Conservation (phyloP, 2,888 invertebrate species). For the Apocheima hispidaria region DNA sequence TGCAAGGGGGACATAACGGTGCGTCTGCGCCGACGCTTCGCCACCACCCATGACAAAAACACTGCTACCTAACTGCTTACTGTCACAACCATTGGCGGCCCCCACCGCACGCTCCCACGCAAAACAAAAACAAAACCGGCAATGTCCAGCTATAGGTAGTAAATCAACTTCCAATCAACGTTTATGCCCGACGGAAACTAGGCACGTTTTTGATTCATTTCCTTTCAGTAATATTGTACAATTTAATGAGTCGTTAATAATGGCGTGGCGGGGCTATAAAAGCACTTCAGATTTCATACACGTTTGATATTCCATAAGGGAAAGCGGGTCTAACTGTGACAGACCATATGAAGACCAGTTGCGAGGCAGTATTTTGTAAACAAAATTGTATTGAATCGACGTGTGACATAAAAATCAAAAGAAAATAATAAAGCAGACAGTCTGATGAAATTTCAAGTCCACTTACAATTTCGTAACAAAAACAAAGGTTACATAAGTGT, state of each 20-base stretch:
- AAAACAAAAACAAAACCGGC: conserved; percentile 50
- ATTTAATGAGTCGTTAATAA: conserved; percentile 68
- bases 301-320: conserved; percentile 64
- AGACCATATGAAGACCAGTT: conserved; percentile 53
- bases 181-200: conserved; percentile 56
- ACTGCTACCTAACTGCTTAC: conserved; percentile 55
- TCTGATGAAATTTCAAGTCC: conserved; percentile 28
- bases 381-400: conserved; percentile 50
- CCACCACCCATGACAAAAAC: conserved; percentile 54
- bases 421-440: conserved; percentile 16
- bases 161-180: conserved; percentile 40
- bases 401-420: conserved; percentile 20
- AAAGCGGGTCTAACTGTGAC: conserved; percentile 72
- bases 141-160: conserved; percentile 45
- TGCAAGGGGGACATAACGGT: conserved; percentile 84
- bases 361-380: conserved; percentile 68
- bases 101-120: conserved; percentile 26
- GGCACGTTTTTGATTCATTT: conserved; percentile 74
- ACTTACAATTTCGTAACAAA: conserved; percentile 48
- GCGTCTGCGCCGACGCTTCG: conserved; percentile 59
- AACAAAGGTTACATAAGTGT: conserved; percentile 49
- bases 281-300: conserved; percentile 70
- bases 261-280: conserved; percentile 53
- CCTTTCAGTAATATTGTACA: conserved; percentile 69
- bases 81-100: conserved; percentile 57